Base-by-base conservation (phyloP, 1,140 invertebrate genomes). In the Bombus haemorrhoidalis region DNA sequence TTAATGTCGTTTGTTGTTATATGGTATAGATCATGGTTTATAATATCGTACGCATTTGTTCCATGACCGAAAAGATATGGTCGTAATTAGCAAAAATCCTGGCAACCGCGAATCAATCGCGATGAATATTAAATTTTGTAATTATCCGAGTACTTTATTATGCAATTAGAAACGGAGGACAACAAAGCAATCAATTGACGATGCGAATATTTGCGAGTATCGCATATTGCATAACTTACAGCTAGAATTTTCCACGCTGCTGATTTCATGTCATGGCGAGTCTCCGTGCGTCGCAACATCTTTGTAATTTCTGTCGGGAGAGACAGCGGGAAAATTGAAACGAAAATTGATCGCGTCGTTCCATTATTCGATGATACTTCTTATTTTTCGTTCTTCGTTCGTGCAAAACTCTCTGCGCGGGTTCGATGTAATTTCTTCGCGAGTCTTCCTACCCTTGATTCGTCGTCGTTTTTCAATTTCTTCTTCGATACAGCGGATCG, bases 91-190 rank as follows among this genome's bases (percentile, higher is more conserved):
- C 39, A 83, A 83, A 83, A 83, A 78, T 78, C 47, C 10, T 9
- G 25, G n/a, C 37, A 32, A 32, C 34, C 18, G 28, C 9, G 41
- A n/a, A 59, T 75, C 82, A 53, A 57, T 41, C 28, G 28, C 34
- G 34, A 83, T 83, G 74, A 68, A 83, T 83, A 83, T 83, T 41
- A 83, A 83, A 83, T 77, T 69, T 83, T 25, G 18, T 32, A 57
- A 62, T 80, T 64, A 39, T 25, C 41, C 32, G 22, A 37, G n/a
- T 32, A n/a, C 39, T 84, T 62, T 47, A 34, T 79, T 62, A 69
- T 37, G 75, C 68, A 37, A 84, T 84, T 83, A 78, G n/a, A 32
- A 53, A 13, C 81, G 41, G 22, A 6, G 22, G 9, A 37, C n/a
- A 53, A 64, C 76, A 79, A 85, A 79, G 53, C 47, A 34, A 59